Base-by-base conservation (phyloP, 2,113 vertebrate species). In the Cynoglossus semilaevis region DNA sequence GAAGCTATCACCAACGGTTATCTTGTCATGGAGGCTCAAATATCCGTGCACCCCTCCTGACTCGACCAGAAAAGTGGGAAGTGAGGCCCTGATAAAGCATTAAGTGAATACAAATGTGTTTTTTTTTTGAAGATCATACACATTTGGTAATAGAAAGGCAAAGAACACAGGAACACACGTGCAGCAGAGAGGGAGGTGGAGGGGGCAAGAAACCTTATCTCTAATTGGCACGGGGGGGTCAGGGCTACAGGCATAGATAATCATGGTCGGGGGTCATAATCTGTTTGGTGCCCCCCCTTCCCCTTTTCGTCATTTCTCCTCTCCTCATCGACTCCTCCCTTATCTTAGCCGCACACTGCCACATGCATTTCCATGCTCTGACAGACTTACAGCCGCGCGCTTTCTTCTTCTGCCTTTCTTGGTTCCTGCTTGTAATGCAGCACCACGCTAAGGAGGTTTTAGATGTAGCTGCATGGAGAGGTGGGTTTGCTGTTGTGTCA, bases 211-310 rank as follows among this genome's bases (percentile, higher is more conserved):
- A 64, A 67, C 50, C 69, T 77, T 87, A 81, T 83, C 83, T 77
- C 66, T 67, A 82, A 85, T 83, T 87, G 83, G 65, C 70, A 67
- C 1, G 14, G 45, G 22, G 70, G 69, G 86, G 75, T 75, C 84
- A 85, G 61, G 73, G 60, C 50, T 13, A 49, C 68, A 73, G 61
- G 51, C 68, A 11, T 61, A 77, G 76, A 82, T 80, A 82, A 82
- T 83, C 54, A 38, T 76, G 9, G 66, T 74, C 55, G 44, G 67
- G 62, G 80, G 79, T 68, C 70, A 66, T 70, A 81, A 68, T 80
- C 64, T 72, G 53, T 77, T 67, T 61, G 44, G 56, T 3, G 16
- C 60, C 60, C 15, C 48, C 18, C 15, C n/a, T n/a, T n/a, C 16
- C 15, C 29, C 36, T 38, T 38, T 41, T 49, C 37, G 36, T 65